phyloP scores from a whole-genome alignment of 1,140 invertebrate species.

The Rhizoglyphus robini region DNA sequence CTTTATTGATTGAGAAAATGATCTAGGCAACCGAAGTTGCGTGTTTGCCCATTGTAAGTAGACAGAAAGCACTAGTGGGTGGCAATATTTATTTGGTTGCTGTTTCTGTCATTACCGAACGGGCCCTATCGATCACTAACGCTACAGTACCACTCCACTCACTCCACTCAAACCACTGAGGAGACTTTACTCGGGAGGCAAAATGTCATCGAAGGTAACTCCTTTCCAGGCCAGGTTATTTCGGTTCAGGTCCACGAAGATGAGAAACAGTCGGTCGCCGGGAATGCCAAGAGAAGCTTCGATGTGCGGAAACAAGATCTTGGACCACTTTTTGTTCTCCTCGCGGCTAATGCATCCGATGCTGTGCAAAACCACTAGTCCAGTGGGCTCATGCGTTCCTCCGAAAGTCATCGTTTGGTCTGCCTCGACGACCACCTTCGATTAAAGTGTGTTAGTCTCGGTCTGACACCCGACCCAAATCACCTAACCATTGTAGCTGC shows the following conservation, averaged over 20 bases:
- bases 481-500: not conserved
- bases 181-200: not conserved
- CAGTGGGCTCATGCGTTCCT: conserved; percentile 46
- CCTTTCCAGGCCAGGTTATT: conserved; percentile 7
- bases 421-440: conserved; percentile 39
- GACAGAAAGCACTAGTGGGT: too few species aligned
- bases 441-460: not conserved
- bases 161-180: too few species aligned
- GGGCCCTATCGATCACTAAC: too few species aligned
- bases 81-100: too few species aligned
- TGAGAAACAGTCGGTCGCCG: conserved; percentile 3
- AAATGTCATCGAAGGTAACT: conserved; percentile 11
- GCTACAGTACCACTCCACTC: too few species aligned
- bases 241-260: conserved; percentile 8
- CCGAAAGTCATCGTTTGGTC: conserved; percentile 46
- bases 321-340: conserved; percentile 49
- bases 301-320: conserved; percentile 42
- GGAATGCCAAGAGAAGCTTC: conserved; percentile 44
- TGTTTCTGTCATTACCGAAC: too few species aligned
- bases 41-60: too few species aligned
- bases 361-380: conserved; percentile 44
- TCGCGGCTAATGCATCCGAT: conserved; percentile 46
- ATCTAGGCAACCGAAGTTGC: too few species aligned
- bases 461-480: too few species aligned
- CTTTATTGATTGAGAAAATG: too few species aligned